Evolutionary conservation across 2,888 invertebrate genomes (phyloP), one percentile per base, ranked within the genome.

Genomic region (Coelinius sp.): DNA sequence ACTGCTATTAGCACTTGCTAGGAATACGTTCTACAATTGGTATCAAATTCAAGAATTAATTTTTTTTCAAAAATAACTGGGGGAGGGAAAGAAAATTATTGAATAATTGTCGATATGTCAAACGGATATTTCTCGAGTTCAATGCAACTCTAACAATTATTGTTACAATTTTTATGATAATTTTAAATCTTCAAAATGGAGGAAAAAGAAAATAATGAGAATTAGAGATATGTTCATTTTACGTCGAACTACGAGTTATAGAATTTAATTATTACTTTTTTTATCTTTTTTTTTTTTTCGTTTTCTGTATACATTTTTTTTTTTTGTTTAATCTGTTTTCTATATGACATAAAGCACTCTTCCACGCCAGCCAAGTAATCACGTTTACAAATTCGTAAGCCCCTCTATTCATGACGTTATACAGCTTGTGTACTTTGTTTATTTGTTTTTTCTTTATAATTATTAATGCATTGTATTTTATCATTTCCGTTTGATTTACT

Each of bases 321-420:
- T 38, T 68, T 17, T 65, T 35, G 6, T 66, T n/a, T n/a, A n/a
- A 46, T 41, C 10, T 66, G 17, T 64, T 25, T 65, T 67, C 41
- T 49, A 69, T 71, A 59, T 74, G 73, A 77, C 77, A 76, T 77
- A 79, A 80, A 80, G 79, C 80, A 78, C 77, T 78, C 74, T 75
- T 76, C 71, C 75, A 75, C 73, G 75, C 76, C 78, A 75, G 76
- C 73, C 75, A 75, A 71, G 75, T 78, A 74, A 77, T 79, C 79
- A 77, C 76, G 73, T 76, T 80, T 74, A 76, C 74, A 75, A 73
- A 75, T 79, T n/a, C 73, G 76, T 74, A 77, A 80, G 78, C 78
- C 74, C n/a, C 64, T 73, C 68, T 74, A 66, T 76, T 56, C 44
- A 44, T 73, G 71, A 74, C 68, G 68, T 74, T 73, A 75, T 77